Base-by-base conservation (phyloP, 2,797 vertebrate species). In the Danio tinwini region DNA sequence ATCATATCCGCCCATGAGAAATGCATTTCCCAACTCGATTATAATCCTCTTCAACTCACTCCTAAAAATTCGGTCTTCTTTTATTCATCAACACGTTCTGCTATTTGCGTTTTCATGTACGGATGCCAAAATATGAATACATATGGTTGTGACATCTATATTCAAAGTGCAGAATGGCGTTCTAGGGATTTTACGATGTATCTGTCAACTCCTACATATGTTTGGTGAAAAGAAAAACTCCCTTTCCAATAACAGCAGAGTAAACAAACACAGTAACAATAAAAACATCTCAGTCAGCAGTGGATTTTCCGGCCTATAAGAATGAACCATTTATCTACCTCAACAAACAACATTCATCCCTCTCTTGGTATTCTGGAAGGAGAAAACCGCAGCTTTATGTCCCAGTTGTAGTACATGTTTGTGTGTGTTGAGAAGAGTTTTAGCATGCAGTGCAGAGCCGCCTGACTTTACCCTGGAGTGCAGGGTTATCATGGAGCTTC, bases 251-350 rank as follows among this genome's bases (percentile, higher is more conserved):
- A 82, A 78, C 74, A 81, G 62, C 45, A 76, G n/a, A 55, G 47
- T 21, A 76, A 78, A 78, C 79, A 81, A 81, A 74, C 69, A 67
- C 50, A 53, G 21, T 45, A 74, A 78, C 63, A 45, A 67, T 53
- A 76, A 69, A 76, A 78, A 56, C 45, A 37, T 56, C 29, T 78
- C 72, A 61, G 53, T 21, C 69, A 19, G 70, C 42, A 72, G 55
- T 8, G 63, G 55, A 69, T 45, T 74, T 70, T 21, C 49, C 49
- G 61, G 53, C 16, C 52, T 49, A 47, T 73, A 52, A 19, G 81
- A 16, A 59, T 40, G 56, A 83, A 68, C 40, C 45, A 52, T 79
- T 78, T 79, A 69, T 59, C 55, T 62, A 55, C 55, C 70, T 74
- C 62, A 16, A 63, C 29, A 78, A 79, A 63, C 69, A 71, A 42